Base-by-base conservation (phyloP, 2,113 vertebrate genomes). In the Hyperoodon ampullatus region DNA sequence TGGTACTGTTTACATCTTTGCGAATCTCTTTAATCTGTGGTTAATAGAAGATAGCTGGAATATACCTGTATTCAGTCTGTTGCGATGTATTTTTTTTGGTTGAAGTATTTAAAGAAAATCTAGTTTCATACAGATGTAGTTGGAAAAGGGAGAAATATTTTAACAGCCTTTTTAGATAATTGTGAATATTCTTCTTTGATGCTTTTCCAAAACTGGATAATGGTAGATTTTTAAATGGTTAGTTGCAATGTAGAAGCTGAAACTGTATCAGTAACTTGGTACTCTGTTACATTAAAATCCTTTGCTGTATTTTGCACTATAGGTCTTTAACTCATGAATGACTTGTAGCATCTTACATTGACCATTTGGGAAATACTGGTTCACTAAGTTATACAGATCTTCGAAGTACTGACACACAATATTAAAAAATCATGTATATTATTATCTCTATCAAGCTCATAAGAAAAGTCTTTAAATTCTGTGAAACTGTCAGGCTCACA, bases 51-150 rank as follows among this genome's bases (percentile, higher is more conserved):
- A 90, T 18, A 60, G 7, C 44, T 74, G 1, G 8, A 90, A 44
- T 93, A 74, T 68, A 68, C 24, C 42, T 94, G 10, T 39, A 70
- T 91, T 94, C 6, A 16, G 8, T 74, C 5, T 84, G 10, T 88
- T 93, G 39, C 1, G 18, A 0, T 87, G 63, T 61, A 33, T 26
- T 18, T 65, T 42, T 78, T 95, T 71, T 78, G 10, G 14, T 91
- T 88, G 30, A 94, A 89, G 7, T 92, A 92, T 85, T 89, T 92
- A 16, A 88, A 47, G 65, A 83, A 97, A 93, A 78, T 75, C 19
- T 65, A 70, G 10, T 87, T 90, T 97, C 13, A 55, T 96, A 61
- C 12, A 94, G 33, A 60, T 11, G 13, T 72, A 84, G 55, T 71
- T 90, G 33, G 55, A 87, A 87, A 96, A 96, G 24, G n/a, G 66